Conservation (phyloP, 2,113 vertebrate species). For the Arizona elegans region DNA sequence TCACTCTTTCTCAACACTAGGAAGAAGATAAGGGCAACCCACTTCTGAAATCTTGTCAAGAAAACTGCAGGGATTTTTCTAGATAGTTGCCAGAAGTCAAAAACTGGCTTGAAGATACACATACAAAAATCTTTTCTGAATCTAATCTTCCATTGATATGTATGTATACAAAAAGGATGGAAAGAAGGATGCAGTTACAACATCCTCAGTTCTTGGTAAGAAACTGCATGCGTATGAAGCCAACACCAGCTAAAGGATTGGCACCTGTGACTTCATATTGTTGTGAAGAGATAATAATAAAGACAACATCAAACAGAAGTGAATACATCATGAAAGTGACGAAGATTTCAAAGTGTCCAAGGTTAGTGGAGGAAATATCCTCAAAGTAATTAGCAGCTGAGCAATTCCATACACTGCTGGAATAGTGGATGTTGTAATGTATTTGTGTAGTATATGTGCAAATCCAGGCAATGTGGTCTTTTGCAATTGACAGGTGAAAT, state of each 20-base stretch:
- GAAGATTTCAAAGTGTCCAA: no score
- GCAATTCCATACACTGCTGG: not conserved
- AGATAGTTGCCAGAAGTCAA: not conserved
- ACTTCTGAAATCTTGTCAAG: not conserved
- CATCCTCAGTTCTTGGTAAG: not conserved
- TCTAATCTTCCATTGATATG: not conserved
- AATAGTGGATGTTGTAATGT: not conserved
- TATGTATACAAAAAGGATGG: not conserved
- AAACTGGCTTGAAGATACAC: not conserved
- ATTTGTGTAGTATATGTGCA: not conserved
- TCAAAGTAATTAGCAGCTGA: not conserved
- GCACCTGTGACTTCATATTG: not conserved
- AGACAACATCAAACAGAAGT: not conserved
- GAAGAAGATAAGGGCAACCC: not conserved
- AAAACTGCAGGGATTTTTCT: not conserved
- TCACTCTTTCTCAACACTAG: not conserved
- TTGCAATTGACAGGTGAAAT: not conserved
- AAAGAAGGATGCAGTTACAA: not conserved
- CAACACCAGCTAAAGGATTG: not conserved
- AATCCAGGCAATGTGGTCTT: not conserved
- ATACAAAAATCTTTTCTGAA: not conserved
- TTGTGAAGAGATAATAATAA: not conserved
- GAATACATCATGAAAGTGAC: not conserved
- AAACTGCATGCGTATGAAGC: not conserved
- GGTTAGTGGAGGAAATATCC: not conserved